Base-by-base conservation (phyloP, 2,113 vertebrate species). In the Lagopus leucura region DNA sequence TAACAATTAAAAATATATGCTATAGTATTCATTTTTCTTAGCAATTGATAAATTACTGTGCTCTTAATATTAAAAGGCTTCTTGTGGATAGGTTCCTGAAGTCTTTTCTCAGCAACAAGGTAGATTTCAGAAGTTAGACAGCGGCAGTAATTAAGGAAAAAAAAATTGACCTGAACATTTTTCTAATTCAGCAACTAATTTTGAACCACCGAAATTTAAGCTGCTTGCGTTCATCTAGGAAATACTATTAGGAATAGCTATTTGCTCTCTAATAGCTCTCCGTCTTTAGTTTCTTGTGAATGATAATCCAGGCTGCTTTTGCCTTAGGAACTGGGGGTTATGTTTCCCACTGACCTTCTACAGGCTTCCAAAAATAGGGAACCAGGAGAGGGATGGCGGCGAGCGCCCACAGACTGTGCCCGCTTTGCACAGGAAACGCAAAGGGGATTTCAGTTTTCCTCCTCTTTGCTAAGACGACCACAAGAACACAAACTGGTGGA, bases 311-410 rank as follows among this genome's bases (percentile, higher is more conserved):
- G 82, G 87, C 82, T 91, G 84, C 88, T 92, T 94, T 95, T 74
- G 92, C 96, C 74, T 69, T 65, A 60, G 91, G 91, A 96, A 66
- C 50, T 5, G 1, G 42, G 88, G 76, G 48, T 96, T 92, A 86
- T 91, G 50, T 96, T 96, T 96, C 89, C 60, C n/a, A 22, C 55
- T 94, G 95, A 94, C 95, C 91, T 96, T 95, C 92, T 82, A 74
- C 84, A 94, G 94, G 21, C 64, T 94, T 91, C 94, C 95, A 96
- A 94, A 96, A 96, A 96, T 96, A 96, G 91, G 75, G 74, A 61
- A 40, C 32, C 2, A 5, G 25, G 43, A 81, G 54, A 74, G 73
- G n/a, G 45, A n/a, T 27, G 19, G 77, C 81, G 66, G 25, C 13
- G 14, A 67, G 43, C 0, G 0, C 74, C 38, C 7, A 10, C 13